These are phyloP conservation scores for Montipora capricornis DNA, from an alignment of 64 coral and sea anemone species.

Conservation along the genomic window DNA sequence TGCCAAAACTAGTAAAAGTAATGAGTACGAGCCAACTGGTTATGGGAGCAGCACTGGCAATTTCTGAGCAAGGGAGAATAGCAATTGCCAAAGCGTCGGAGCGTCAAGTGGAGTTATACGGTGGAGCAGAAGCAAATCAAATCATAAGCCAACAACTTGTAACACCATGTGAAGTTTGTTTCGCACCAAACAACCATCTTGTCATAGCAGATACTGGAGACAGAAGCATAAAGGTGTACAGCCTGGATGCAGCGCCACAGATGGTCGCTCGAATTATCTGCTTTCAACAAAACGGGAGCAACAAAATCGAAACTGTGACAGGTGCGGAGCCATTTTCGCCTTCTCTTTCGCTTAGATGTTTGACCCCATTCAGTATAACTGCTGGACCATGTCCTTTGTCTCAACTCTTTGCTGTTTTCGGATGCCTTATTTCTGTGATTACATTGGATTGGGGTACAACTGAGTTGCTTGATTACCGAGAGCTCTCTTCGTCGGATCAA, in stretches of 20 bases:
- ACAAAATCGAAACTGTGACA: background rate
- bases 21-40: background rate
- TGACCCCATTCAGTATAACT: background rate
- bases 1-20: background rate
- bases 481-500: background rate
- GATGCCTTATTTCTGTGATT: background rate
- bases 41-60: background rate
- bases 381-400: conserved; percentile 21
- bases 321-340: background rate
- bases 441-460: conserved; percentile 29
- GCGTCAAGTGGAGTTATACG: background rate
- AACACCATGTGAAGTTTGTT: background rate
- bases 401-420: conserved; percentile 30
- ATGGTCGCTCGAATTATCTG: background rate
- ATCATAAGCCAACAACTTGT: background rate
- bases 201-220: background rate
- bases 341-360: background rate
- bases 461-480: background rate
- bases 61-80: conserved; percentile 9
- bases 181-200: conserved; percentile 22
- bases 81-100: conserved; percentile 1
- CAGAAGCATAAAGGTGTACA: background rate
- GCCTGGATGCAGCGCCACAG: background rate
- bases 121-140: background rate
- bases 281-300: background rate